Evolutionary conservation across 2,797 vertebrate species (phyloP).

Genomic region (Oreochromis grahami): DNA sequence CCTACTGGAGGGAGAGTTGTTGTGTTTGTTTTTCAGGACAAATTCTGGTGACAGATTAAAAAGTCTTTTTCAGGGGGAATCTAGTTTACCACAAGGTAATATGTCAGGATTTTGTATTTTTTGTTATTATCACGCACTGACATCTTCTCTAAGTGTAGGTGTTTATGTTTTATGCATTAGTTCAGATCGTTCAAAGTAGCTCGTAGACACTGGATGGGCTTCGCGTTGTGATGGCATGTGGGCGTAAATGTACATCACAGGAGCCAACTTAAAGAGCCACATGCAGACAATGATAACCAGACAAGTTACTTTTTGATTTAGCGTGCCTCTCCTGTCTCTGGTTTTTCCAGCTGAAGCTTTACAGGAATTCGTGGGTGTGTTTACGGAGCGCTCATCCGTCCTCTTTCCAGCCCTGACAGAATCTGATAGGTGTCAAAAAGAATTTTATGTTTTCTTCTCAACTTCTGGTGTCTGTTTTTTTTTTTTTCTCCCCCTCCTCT

Average conservation of each 20-base stretch:
- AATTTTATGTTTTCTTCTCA: slow-evolving; percentile 58
- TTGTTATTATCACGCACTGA: neutral
- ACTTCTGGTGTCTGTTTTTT: slow-evolving; percentile 20
- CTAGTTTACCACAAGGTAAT: slow-evolving; percentile 10
- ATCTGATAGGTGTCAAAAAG: slow-evolving; percentile 64
- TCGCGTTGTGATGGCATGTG: slow-evolving; percentile 19
- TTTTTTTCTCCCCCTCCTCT: neutral
- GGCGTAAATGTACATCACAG: slow-evolving; percentile 35
- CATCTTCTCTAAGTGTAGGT: neutral
- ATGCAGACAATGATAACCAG: neutral
- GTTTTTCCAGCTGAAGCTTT: slow-evolving; percentile 24
- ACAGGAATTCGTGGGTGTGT: slow-evolving; percentile 53
- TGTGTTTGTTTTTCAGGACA: slow-evolving; percentile 18
- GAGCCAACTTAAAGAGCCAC: neutral
- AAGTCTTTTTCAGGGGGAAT: neutral
- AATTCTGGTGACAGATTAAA: slow-evolving; percentile 50
- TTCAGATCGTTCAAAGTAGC: neutral
- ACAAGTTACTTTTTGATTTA: slow-evolving; percentile 12
- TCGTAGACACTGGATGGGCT: neutral
- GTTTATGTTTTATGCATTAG: slow-evolving; percentile 44
- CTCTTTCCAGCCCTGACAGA: slow-evolving; percentile 25
- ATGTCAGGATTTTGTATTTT: neutral
- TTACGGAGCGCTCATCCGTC: slow-evolving; percentile 43
- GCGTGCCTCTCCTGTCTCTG: neutral
- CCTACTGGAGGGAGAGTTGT: neutral